Evolutionary conservation across 2,888 invertebrate species (phyloP).

Genomic region (Lithodes maja): DNA sequence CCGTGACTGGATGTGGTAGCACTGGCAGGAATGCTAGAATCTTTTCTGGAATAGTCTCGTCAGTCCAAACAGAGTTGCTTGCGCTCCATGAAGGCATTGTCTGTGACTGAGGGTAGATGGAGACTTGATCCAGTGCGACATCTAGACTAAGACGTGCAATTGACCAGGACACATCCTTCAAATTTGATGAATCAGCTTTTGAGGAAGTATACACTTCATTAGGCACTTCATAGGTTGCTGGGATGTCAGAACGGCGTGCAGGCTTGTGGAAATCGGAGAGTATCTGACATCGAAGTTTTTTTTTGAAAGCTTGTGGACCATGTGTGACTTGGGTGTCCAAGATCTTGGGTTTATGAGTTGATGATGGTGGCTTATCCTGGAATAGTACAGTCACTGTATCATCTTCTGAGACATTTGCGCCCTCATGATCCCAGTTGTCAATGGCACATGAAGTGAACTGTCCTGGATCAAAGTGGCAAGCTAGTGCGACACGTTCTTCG

Average conservation of each 20-base stretch:
- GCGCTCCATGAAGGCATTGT: slow-evolving; percentile 26
- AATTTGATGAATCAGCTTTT: background rate
- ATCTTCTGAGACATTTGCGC: slow-evolving; percentile 30
- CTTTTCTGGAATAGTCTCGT: background rate
- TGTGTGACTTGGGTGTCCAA: slow-evolving; percentile 18
- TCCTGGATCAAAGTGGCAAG: slow-evolving; percentile 26
- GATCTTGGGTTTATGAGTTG: slow-evolving; percentile 14
- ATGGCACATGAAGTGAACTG: slow-evolving; percentile 29
- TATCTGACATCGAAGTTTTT: slow-evolving; percentile 6
- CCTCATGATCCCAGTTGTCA: slow-evolving; percentile 38
- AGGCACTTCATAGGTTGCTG: background rate
- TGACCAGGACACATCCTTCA: slow-evolving; percentile 31
- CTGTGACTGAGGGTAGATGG: slow-evolving; percentile 19
- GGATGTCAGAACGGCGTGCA: slow-evolving; percentile 25
- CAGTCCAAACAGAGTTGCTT: slow-evolving; percentile 21
- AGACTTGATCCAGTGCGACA: background rate
- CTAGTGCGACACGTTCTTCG: background rate
- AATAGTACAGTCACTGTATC: slow-evolving; percentile 30
- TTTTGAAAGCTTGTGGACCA: slow-evolving; percentile 36
- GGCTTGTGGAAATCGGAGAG: slow-evolving; percentile 7
- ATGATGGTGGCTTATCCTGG: slow-evolving; percentile 24
- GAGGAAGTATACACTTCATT: background rate
- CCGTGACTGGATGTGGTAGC: slow-evolving; percentile 22
- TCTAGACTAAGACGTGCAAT: background rate
- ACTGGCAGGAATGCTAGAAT: slow-evolving; percentile 10